Evolutionary conservation across 2,888 invertebrate species (phyloP).

Genomic region (Lasioglossum calceatum): DNA sequence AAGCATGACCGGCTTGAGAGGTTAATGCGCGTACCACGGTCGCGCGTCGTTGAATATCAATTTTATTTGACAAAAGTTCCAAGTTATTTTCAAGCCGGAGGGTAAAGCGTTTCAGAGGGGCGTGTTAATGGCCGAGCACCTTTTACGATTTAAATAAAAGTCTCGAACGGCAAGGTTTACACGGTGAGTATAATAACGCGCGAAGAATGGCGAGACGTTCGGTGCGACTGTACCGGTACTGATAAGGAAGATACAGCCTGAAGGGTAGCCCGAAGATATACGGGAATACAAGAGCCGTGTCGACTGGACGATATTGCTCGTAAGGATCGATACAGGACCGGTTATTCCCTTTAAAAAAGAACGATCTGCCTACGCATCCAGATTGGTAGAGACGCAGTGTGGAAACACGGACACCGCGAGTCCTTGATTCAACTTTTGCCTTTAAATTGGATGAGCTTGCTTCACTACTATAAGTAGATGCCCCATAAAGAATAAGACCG

Average conservation of each 20-base stretch:
- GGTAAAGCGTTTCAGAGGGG: constrained; percentile 17
- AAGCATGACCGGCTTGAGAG: not conserved
- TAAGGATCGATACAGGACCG: constrained; percentile 56
- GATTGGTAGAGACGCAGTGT: not conserved
- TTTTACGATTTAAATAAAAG: constrained; percentile 46
- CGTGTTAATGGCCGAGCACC: constrained; percentile 35
- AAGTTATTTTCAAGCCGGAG: constrained; percentile 19
- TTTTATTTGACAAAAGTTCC: not conserved
- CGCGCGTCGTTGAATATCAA: not conserved
- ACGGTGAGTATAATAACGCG: constrained; percentile 11
- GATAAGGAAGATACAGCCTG: constrained; percentile 42
- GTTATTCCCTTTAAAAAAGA: constrained; percentile 48
- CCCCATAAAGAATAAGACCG: not conserved
- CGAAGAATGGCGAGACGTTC: constrained; percentile 34
- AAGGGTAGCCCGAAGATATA: constrained; percentile 29
- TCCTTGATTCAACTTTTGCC: constrained; percentile 18
- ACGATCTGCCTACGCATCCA: constrained; percentile 47
- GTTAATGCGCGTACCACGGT: not conserved
- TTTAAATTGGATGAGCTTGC: constrained; percentile 17
- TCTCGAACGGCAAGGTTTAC: constrained; percentile 17
- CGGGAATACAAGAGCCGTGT: constrained; percentile 42
- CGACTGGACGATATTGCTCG: constrained; percentile 52
- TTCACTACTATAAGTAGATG: not conserved
- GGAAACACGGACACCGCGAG: constrained; percentile 7
- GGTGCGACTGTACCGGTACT: constrained; percentile 30